These are phyloP conservation scores for Ceratina japonica DNA, from an alignment of 1,140 invertebrate genomes.

Conservation along the genomic window DNA sequence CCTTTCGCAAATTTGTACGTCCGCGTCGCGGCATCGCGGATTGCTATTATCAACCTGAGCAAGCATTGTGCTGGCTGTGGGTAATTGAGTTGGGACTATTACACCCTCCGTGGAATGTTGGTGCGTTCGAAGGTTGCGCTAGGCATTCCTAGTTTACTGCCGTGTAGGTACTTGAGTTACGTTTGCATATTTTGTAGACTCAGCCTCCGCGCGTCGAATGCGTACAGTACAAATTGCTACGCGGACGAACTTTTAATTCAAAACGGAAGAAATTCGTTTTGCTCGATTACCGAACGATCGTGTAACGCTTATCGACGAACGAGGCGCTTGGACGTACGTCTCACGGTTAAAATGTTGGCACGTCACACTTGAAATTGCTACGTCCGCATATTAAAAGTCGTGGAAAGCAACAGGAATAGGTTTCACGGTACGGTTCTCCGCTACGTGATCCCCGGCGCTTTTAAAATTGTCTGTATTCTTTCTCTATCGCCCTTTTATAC, in stretches of 20 bases:
- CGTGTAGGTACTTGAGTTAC: neutral
- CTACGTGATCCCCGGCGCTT: neutral
- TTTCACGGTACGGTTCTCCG: constrained; percentile 31
- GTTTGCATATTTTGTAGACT: neutral
- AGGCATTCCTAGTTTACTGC: constrained; percentile 47
- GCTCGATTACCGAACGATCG: neutral
- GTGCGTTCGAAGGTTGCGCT: constrained; percentile 31
- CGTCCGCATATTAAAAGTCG: constrained; percentile 55
- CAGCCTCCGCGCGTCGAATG: neutral
- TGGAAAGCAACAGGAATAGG: constrained; percentile 40
- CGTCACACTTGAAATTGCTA: constrained; percentile 41
- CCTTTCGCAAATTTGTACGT: too few relatives aligned
- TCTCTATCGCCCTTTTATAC: neutral
- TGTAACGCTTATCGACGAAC: constrained; percentile 12
- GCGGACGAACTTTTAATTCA: too few relatives aligned
- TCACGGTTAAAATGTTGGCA: constrained; percentile 42
- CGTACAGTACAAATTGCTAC: neutral
- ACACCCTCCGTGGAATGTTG: constrained; percentile 47
- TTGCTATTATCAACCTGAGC: constrained; percentile 11
- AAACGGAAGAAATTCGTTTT: neutral
- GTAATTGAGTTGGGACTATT: constrained; percentile 48
- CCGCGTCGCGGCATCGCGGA: neutral
- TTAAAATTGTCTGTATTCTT: neutral
- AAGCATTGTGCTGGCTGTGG: constrained; percentile 22
- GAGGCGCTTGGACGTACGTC: constrained; percentile 47